These are phyloP conservation scores for Tromatobia lineatoria DNA, from an alignment of 2,888 invertebrate species.

Conservation along the genomic window DNA sequence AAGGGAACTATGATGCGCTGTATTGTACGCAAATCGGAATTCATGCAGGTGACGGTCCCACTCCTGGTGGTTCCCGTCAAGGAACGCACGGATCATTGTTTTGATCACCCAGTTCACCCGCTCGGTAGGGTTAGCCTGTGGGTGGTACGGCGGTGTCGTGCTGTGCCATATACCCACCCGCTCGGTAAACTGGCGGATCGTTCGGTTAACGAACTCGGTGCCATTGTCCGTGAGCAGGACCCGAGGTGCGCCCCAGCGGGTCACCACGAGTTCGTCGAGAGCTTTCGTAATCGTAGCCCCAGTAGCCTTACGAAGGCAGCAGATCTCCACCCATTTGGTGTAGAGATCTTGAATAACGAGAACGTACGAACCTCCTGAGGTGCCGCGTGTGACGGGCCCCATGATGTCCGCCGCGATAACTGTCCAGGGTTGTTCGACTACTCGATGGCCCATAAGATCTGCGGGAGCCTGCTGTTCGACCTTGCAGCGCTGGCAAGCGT, in stretches of 20 bases:
- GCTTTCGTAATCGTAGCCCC: constrained; percentile 44
- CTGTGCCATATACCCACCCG: constrained; percentile 41
- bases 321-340: constrained; percentile 67
- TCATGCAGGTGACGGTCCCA: no score
- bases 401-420: constrained; percentile 70
- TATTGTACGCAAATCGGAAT: no score
- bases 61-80: no score
- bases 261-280: constrained; percentile 66
- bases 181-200: constrained; percentile 51
- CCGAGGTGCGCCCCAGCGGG: constrained; percentile 65
- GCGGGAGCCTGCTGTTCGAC: constrained; percentile 56
- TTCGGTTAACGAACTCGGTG: constrained; percentile 57
- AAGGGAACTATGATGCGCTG: no score
- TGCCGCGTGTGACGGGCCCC: constrained; percentile 70
- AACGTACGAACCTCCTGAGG: constrained; percentile 57
- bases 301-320: constrained; percentile 59
- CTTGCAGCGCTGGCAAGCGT: constrained; percentile 68
- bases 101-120: constrained; percentile 70
- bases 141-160: constrained; percentile 67
- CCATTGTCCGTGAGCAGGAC: constrained; percentile 71
- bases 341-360: constrained; percentile 70
- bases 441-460: constrained; percentile 67
- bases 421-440: constrained; percentile 62
- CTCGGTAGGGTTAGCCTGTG: constrained; percentile 74
- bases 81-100: constrained; percentile 59